phyloP scores from a whole-genome alignment of 1,140 invertebrate species.

The Drosophila suzukii region DNA sequence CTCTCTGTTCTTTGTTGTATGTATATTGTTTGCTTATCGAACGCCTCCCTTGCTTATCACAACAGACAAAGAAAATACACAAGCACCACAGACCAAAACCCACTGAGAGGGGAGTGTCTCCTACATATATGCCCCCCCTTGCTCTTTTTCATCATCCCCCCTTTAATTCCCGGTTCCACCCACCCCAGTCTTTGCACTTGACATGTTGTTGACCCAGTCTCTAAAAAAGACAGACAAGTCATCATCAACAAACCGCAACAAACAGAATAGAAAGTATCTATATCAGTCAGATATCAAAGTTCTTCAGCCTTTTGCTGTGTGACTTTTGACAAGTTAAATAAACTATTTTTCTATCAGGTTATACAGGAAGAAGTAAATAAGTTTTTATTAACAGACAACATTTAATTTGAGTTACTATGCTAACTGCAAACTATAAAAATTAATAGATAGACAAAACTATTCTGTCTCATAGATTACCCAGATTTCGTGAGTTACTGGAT shows the following conservation, averaged over 20 bases:
- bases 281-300: constrained; percentile 10
- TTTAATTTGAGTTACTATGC: no score
- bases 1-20: constrained; percentile 46
- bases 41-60: constrained; percentile 49
- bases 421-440: not conserved
- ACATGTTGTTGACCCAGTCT: constrained; percentile 79
- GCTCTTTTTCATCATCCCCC: not conserved
- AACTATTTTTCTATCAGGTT: not conserved
- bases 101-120: constrained; percentile 7
- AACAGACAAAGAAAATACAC: constrained; percentile 43
- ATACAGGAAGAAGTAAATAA: no score
- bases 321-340: not conserved
- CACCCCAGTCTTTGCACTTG: constrained; percentile 55
- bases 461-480: not conserved
- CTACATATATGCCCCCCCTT: constrained; percentile 1
- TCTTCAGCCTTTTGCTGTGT: constrained; percentile 6
- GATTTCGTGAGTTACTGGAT: not conserved
- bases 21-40: constrained; percentile 67
- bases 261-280: constrained; percentile 63
- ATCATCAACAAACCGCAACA: constrained; percentile 24
- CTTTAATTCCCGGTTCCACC: not conserved
- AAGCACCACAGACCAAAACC: constrained; percentile 20
- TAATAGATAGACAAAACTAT: not conserved
- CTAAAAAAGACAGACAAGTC: constrained; percentile 24
- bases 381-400: no score